Conservation (phyloP, 2,113 vertebrate genomes). For the human region GRCh38 chr3:47849001-47849500, state of each 20-base stretch:
- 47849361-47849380: fast-evolving
- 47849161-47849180: not conserved
- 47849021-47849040: conserved; percentile 88
- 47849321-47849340: conserved; percentile 97
- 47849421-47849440: not conserved
- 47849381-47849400: fast-evolving
- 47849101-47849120: not conserved
- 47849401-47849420: not conserved
- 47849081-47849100: conserved; percentile 61
- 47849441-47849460: conserved; percentile 89
- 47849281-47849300: conserved; percentile 93
- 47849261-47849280: conserved; percentile 87
- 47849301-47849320: conserved; percentile 94
- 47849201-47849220: conserved; percentile 96
- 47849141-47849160: not conserved
- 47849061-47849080: conserved; percentile 95
- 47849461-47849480: conserved; percentile 91
- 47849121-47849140: not conserved
- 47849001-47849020: conserved; percentile 83
- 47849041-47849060: conserved; percentile 86
- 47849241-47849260: conserved; percentile 85
- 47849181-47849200: conserved; percentile 89
- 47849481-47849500: conserved; percentile 94
- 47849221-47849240: conserved; percentile 90
- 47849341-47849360: conserved; percentile 92